phyloP scores from a whole-genome alignment of 2,888 invertebrate species.

The Pyrocoelia pectoralis region DNA sequence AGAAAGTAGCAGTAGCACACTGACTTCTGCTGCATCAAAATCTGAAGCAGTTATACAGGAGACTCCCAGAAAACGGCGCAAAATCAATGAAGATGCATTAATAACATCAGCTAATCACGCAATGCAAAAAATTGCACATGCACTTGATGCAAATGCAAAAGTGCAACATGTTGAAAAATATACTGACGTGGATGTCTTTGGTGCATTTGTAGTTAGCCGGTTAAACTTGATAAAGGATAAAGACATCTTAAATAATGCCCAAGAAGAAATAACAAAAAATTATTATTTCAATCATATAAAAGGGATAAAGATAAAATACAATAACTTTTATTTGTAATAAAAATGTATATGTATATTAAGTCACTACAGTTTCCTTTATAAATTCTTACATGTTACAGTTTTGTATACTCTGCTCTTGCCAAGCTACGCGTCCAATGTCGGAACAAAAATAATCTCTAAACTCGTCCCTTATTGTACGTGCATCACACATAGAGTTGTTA shows the following conservation, averaged over 20 bases:
- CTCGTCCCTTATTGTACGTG: neutral
- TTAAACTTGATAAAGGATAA: neutral
- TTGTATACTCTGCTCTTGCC: neutral
- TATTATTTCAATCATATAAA: neutral
- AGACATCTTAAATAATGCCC: neutral
- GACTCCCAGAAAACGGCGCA: neutral
- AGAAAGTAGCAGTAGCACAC: neutral
- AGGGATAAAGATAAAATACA: neutral
- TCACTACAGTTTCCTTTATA: neutral
- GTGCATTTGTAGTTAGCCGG: slow-evolving; percentile 7
- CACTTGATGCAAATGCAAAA: neutral
- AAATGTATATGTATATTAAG: neutral
- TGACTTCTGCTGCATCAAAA: neutral
- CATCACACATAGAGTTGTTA: neutral
- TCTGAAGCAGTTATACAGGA: neutral
- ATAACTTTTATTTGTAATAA: neutral
- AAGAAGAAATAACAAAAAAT: too few relatives aligned
- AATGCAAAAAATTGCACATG: neutral
- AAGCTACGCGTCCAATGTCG: neutral
- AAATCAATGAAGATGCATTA: neutral
- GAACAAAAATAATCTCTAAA: slow-evolving; percentile 1
- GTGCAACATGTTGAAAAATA: neutral
- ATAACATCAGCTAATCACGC: neutral
- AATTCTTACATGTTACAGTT: slow-evolving; percentile 4
- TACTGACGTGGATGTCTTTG: neutral